Conservation (phyloP, 1,140 invertebrate genomes). For the Drepana arcuata region DNA sequence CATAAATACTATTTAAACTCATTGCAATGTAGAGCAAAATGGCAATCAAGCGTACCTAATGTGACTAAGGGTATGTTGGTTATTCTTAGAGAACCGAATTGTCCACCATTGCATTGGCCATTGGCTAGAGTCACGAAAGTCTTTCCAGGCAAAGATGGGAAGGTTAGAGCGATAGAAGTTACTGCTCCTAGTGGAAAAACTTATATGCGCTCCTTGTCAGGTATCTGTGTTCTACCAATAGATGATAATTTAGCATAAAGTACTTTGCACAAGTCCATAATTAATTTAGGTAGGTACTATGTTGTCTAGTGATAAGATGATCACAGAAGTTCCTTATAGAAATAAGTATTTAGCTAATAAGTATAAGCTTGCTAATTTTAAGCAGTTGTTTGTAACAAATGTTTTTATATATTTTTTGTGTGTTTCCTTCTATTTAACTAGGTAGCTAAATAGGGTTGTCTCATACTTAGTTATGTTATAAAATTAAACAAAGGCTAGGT, state of each 20-base stretch:
- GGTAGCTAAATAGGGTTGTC: too few relatives aligned
- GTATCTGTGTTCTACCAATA: conserved; percentile 10
- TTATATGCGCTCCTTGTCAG: conserved; percentile 4
- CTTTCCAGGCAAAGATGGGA: conserved; percentile 25
- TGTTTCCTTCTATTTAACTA: too few relatives aligned
- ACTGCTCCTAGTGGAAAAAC: conserved; percentile 7
- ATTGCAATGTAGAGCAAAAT: conserved; percentile 23
- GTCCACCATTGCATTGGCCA: conserved; percentile 27
- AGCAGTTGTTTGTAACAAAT: not conserved
- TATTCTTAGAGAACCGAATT: conserved; percentile 18
- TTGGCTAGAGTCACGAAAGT: conserved; percentile 23
- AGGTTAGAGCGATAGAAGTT: conserved; percentile 18
- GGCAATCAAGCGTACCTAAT: conserved; percentile 8
- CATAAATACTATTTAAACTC: conserved; percentile 19
- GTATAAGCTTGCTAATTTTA: not conserved
- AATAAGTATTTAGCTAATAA: not conserved
- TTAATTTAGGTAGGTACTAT: not conserved
- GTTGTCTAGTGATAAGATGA: not conserved
- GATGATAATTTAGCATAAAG: not conserved
- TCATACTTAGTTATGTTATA: too few relatives aligned
- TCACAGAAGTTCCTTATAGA: not conserved
- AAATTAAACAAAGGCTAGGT: too few relatives aligned
- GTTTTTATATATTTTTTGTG: not conserved
- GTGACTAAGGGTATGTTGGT: conserved; percentile 23
- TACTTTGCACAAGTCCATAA: not conserved